These are phyloP conservation scores for Poeciliopsis presidionis DNA, from an alignment of 2,797 vertebrate species.

Conservation along the genomic window DNA sequence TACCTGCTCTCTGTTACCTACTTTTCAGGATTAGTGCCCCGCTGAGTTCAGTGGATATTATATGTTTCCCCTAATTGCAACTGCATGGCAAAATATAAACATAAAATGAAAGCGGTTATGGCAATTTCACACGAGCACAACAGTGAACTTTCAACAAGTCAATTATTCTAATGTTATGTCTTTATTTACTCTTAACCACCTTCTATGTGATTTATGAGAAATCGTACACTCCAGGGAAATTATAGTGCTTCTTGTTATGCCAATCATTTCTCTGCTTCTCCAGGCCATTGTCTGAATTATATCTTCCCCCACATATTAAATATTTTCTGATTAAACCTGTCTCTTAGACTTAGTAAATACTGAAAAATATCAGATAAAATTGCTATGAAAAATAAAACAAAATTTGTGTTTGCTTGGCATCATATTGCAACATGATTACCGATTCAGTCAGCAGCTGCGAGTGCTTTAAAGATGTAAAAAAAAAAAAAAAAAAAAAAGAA, in stretches of 20 bases:
- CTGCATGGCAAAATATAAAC: slow-evolving; percentile 47
- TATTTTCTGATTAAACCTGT: background rate
- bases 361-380: slow-evolving; percentile 10
- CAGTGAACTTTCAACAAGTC: slow-evolving; percentile 29
- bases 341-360: slow-evolving; percentile 6
- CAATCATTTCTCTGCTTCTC: slow-evolving; percentile 6
- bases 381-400: background rate
- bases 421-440: slow-evolving; percentile 14
- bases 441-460: background rate
- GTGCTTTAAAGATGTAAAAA: background rate
- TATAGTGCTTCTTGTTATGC: slow-evolving; percentile 10
- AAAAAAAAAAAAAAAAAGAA: background rate
- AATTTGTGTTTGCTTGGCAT: background rate
- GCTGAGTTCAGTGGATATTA: slow-evolving; percentile 63
- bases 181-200: slow-evolving; percentile 34
- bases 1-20: slow-evolving; percentile 60
- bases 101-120: slow-evolving; percentile 59
- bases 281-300: background rate
- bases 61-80: slow-evolving; percentile 64
- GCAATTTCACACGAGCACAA: slow-evolving; percentile 56
- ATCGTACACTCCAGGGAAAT: slow-evolving; percentile 23
- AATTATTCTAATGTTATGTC: slow-evolving; percentile 22
- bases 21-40: slow-evolving; percentile 67
- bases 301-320: background rate
- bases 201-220: slow-evolving; percentile 31